These are phyloP conservation scores for Cyclophora albipunctata DNA, from an alignment of 2,888 invertebrate species.

Conservation along the genomic window DNA sequence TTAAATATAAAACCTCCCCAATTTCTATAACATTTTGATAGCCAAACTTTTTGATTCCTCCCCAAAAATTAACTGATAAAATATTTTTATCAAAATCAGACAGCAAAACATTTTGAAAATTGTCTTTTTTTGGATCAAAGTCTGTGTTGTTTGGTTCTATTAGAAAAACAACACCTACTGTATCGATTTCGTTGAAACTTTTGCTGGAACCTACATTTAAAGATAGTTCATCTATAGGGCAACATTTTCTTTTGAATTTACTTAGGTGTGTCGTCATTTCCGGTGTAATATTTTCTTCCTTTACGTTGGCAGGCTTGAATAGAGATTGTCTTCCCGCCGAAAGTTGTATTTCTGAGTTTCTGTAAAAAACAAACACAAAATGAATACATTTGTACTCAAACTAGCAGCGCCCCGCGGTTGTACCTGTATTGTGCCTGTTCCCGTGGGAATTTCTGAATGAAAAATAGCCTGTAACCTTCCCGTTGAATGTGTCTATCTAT, in stretches of 20 bases:
- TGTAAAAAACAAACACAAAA: constrained; percentile 30
- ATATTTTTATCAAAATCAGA: constrained; percentile 72
- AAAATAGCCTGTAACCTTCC: too few species aligned
- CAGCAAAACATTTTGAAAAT: constrained; percentile 76
- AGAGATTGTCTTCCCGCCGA: constrained; percentile 69
- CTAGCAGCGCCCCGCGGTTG: too few species aligned
- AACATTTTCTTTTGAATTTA: constrained; percentile 48
- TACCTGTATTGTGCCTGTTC: too few species aligned
- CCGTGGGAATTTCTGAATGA: too few species aligned
- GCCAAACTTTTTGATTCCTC: constrained; percentile 64
- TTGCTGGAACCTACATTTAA: constrained; percentile 32
- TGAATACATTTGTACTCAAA: too few species aligned
- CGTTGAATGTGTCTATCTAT: too few species aligned
- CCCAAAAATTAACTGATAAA: constrained; percentile 74
- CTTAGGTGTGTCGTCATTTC: constrained; percentile 24
- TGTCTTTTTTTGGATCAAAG: constrained; percentile 43
- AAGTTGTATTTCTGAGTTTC: constrained; percentile 71
- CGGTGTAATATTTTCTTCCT: constrained; percentile 14
- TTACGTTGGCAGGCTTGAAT: constrained; percentile 46
- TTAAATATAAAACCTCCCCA: constrained; percentile 74
- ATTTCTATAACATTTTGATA: constrained; percentile 73
- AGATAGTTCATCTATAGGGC: constrained; percentile 60
- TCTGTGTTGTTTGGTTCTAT: constrained; percentile 65
- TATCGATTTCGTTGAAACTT: constrained; percentile 82
- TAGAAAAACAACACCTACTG: constrained; percentile 79